These are phyloP conservation scores for Halcyon leucocephala DNA, from an alignment of 2,797 vertebrate species.

Conservation along the genomic window DNA sequence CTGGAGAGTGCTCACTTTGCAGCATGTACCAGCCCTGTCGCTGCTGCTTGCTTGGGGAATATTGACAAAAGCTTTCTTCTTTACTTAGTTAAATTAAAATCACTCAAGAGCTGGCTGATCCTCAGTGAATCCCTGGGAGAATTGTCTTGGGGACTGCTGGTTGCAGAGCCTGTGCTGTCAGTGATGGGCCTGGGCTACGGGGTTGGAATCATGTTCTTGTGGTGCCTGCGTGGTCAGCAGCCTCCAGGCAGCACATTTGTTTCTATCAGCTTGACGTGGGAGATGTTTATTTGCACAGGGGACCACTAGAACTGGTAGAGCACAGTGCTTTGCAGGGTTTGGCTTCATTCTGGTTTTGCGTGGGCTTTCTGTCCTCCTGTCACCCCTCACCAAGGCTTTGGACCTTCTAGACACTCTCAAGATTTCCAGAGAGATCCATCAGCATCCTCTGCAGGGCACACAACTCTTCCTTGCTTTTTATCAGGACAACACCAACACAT, in stretches of 20 bases:
- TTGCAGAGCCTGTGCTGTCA: not conserved
- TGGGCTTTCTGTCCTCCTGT: not conserved
- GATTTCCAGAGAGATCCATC: not conserved
- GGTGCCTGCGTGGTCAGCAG: not conserved
- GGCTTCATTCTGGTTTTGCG: not conserved
- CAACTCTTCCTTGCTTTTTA: not conserved
- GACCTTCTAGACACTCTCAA: not conserved
- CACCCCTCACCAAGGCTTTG: not conserved
- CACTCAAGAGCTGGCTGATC: conserved; percentile 5
- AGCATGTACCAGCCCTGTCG: not conserved
- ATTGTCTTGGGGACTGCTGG: not conserved
- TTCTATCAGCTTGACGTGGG: not conserved
- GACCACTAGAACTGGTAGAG: not conserved
- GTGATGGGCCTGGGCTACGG: not conserved
- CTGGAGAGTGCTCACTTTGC: not conserved
- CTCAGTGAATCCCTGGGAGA: not conserved
- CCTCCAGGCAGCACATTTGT: not conserved
- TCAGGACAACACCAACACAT: not conserved
- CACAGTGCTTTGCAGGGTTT: not conserved
- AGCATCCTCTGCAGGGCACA: not conserved
- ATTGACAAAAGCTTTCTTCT: conserved; percentile 30
- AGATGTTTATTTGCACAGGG: not conserved
- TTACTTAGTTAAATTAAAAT: conserved; percentile 29
- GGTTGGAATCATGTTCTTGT: not conserved
- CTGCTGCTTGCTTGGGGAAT: conserved; percentile 16